Percentiles rank a stretch among this genome's conserved stretches.
phyloP scores from a whole-genome alignment of 1,140 invertebrate genomes.

The Pseudomyrmex dendroicus region DNA sequence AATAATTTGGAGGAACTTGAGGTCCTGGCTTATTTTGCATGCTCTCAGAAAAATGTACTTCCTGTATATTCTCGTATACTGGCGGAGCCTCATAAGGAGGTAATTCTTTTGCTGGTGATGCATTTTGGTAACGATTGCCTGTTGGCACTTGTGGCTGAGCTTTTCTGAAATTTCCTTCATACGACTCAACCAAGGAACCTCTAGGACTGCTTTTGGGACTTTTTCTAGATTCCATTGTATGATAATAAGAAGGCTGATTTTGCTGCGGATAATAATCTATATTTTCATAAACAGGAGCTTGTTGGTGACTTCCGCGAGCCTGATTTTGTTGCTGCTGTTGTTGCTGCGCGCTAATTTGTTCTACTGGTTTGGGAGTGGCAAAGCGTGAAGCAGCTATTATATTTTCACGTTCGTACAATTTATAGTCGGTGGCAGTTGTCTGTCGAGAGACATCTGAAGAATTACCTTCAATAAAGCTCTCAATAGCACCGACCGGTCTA shows the following conservation, averaged over 20 bases:
- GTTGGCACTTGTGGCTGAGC: constrained; percentile 90
- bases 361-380: constrained; percentile 90
- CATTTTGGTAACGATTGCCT: constrained; percentile 85
- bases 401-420: constrained; percentile 88
- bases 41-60: constrained; percentile 83
- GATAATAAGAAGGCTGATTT: constrained; percentile 86
- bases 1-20: constrained; percentile 83
- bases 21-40: constrained; percentile 84
- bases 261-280: constrained; percentile 89
- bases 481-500: constrained; percentile 84
- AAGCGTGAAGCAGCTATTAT: constrained; percentile 91
- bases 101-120: constrained; percentile 83
- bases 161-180: constrained; percentile 87
- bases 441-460: constrained; percentile 65
- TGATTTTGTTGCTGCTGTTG: constrained; percentile 73
- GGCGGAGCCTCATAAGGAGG: constrained; percentile 87
- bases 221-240: constrained; percentile 84
- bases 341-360: constrained; percentile 82
- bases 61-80: constrained; percentile 91
- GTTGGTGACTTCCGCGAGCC: constrained; percentile 70
- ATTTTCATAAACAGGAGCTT: constrained; percentile 92
- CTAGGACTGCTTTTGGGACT: constrained; percentile 81
- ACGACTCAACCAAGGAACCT: constrained; percentile 84
- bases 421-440: constrained; percentile 84
- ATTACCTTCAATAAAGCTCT: constrained; percentile 85